A percentile compares a stretch with the other conserved stretches of the same genome.
Conservation (phyloP, 2,113 vertebrate genomes). For the Columba livia region DNA sequence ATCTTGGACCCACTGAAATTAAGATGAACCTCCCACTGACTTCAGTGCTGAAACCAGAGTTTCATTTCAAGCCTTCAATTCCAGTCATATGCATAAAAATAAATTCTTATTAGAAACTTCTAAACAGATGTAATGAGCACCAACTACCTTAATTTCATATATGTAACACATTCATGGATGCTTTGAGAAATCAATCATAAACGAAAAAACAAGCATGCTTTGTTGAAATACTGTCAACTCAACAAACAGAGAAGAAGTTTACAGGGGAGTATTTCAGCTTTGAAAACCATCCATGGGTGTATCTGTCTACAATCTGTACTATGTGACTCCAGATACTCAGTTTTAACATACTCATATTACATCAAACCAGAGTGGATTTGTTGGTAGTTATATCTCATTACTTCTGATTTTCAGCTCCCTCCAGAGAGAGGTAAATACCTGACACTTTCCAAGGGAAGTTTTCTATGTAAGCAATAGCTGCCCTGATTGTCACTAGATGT, state of each 20-base stretch:
- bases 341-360: background rate
- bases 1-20: background rate
- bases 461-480: background rate
- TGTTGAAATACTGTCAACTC: background rate
- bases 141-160: background rate
- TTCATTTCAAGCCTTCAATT: background rate
- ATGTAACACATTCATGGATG: background rate
- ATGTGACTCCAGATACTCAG: background rate
- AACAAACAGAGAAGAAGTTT: background rate
- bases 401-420: background rate
- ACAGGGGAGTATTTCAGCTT: background rate
- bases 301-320: background rate
- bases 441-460: background rate
- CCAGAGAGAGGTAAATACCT: background rate
- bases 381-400: background rate
- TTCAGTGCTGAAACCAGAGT: background rate
- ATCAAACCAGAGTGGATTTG: background rate
- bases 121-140: background rate
- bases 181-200: background rate
- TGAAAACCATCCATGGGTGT: background rate
- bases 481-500: background rate
- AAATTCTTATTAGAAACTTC: background rate
- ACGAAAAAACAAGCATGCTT: background rate
- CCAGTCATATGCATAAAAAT: background rate
- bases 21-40: background rate